Evolutionary conservation across 2,888 invertebrate species (phyloP).

Genomic region (Sarcophaga caerulescens): DNA sequence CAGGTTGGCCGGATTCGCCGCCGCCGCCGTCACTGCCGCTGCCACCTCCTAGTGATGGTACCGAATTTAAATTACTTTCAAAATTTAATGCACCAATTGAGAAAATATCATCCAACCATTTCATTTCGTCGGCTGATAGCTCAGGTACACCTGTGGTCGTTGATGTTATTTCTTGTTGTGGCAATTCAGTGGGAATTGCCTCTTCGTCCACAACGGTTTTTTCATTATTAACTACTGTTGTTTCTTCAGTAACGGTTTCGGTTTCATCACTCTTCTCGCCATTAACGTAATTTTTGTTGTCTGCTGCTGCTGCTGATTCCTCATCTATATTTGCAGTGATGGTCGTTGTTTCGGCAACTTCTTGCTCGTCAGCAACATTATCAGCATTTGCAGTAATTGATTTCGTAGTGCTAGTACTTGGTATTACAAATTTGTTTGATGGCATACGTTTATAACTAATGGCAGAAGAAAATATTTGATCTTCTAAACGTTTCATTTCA

Average conservation of each 20-base stretch:
- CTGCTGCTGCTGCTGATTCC: background rate
- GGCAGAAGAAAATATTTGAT: conserved; percentile 74
- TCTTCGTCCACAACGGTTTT: conserved; percentile 6
- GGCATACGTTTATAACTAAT: conserved; percentile 63
- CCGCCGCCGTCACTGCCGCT: conserved; percentile 54
- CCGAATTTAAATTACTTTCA: conserved; percentile 70
- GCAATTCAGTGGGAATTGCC: conserved; percentile 62
- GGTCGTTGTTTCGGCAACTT: conserved; percentile 39
- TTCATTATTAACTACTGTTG: background rate
- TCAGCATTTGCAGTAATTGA: background rate
- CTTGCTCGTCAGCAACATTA: conserved; percentile 14
- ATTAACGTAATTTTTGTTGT: background rate
- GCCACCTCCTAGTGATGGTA: conserved; percentile 63
- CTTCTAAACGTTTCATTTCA: conserved; percentile 77
- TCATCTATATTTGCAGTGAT: background rate
- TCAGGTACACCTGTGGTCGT: conserved; percentile 71
- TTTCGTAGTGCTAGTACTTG: conserved; percentile 28
- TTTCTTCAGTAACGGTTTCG: conserved; percentile 27
- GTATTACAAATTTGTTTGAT: conserved; percentile 46
- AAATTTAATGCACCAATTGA: conserved; percentile 79
- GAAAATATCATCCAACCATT: conserved; percentile 79
- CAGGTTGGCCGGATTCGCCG: conserved; percentile 68
- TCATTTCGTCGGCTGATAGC: conserved; percentile 77
- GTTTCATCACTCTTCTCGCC: background rate
- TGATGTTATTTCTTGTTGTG: conserved; percentile 60